Evolutionary conservation across 2,113 vertebrate species (phyloP), one percentile per base, ranked within the genome.

Genomic region (Ceyx melanurus): DNA sequence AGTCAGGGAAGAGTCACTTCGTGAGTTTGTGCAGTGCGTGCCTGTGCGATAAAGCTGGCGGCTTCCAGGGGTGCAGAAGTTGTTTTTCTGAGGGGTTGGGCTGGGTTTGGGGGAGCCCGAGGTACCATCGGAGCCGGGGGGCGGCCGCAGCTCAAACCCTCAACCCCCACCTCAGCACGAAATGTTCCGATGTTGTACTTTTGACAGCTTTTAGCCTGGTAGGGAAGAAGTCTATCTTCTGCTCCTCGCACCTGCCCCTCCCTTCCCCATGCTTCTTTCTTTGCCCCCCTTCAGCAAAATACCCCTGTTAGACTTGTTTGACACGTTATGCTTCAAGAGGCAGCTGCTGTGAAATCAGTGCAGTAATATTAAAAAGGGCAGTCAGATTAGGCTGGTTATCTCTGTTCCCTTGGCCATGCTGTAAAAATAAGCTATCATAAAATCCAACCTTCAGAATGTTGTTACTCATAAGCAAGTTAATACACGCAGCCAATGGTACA

Each of bases 401-500:
- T 42, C 23, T 11, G 8, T 28, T 19, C 13, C 77, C 48, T 40
- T 21, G 73, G 61, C 25, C 25, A 1, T 5, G 28, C 45, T 61
- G 62, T 37, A 40, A 57, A 28, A 82, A 20, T 7, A 22, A 33
- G 13, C 12, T 17, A 1, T 10, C 1, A 0, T 31, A 26, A 85
- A 61, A 50, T 25, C 9, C 20, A 7, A 53, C 21, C 37, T 51
- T 77, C 6, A 6, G 16, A 21, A 54, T 11, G 29, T 5, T 35
- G 13, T 53, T 11, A 23, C 33, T 58, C 25, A 2, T 23, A 53
- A 68, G 20, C 6, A 7, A 6, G 23, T 11, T 33, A 20, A 6
- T 0, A 2, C n/a, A 0, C 19, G 2, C 23, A 3, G 12, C 6
- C 7, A 0, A 29, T 50, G 56, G 11, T 7, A 3, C 2, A 12